These are phyloP conservation scores for Rhynchophorus ferrugineus DNA, from an alignment of 1,140 invertebrate species.

Conservation along the genomic window DNA sequence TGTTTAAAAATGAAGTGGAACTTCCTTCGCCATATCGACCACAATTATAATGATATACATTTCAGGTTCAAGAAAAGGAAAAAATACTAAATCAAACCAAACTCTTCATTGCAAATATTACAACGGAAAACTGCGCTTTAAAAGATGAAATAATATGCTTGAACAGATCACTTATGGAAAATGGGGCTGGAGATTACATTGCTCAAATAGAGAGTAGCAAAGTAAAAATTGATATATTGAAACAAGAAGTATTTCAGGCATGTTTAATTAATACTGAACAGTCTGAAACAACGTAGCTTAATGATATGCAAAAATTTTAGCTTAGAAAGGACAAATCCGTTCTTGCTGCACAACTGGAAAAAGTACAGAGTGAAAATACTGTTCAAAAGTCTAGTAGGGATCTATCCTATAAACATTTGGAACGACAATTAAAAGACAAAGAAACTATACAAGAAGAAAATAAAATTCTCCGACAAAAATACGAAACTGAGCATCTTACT, in stretches of 20 bases:
- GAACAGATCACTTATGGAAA: constrained; percentile 12
- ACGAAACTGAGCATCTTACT: constrained; percentile 27
- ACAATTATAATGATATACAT: too few species aligned
- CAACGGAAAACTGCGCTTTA: constrained; percentile 16
- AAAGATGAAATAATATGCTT: constrained; percentile 14
- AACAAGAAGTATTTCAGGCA: constrained; percentile 2
- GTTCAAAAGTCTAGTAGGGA: constrained; percentile 17
- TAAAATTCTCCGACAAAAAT: constrained; percentile 22
- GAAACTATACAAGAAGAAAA: constrained; percentile 25
- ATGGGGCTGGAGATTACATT: constrained; percentile 28
- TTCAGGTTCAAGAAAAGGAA: constrained; percentile 15
- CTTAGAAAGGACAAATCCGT: constrained; percentile 15
- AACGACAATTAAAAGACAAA: constrained; percentile 26
- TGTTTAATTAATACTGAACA: background rate
- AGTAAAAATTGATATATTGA: constrained; percentile 15
- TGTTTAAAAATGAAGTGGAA: too few species aligned
- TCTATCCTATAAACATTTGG: constrained; percentile 23
- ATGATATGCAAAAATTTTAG: constrained; percentile 15
- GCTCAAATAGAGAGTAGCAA: constrained; percentile 25
- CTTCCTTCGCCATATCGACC: too few species aligned
- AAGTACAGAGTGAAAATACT: constrained; percentile 7
- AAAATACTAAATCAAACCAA: constrained; percentile 18
- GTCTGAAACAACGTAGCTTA: background rate
- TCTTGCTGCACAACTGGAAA: constrained; percentile 9
- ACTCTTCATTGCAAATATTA: constrained; percentile 16